Base-by-base conservation (phyloP, 1,140 invertebrate genomes). In the Pseudoatta argentina region DNA sequence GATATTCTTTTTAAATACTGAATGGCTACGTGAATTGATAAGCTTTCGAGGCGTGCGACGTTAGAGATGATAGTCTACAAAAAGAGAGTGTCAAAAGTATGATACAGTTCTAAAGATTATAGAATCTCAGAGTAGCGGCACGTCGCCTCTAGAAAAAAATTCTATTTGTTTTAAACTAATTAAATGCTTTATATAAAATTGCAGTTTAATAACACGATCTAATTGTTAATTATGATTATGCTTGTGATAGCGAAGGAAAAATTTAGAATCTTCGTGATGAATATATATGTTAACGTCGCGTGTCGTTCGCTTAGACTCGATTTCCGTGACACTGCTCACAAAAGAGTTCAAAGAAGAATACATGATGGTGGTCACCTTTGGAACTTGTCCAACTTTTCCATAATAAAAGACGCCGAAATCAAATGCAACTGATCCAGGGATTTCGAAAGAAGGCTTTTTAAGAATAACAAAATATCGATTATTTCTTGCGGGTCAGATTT, bases 391-490 rank as follows among this genome's bases (percentile, higher is more conserved):
- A 95, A 94, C 88, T 92, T 94, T 92, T 95, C 94, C 94, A 95
- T 95, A 95, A 95, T 93, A 95, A 94, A 95, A 95, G 94, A 94
- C 91, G 94, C 92, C 94, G 94, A 95, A 94, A 95, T 95, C 94
- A 95, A 95, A 95, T 95, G 94, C 93, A 95, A 94, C 91, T 95
- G 94, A 95, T 95, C 94, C 94, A 95, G 94, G 88, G 94, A 95
- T 94, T 95, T 95, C 90, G 94, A 95, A 93, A 95, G 94, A 94
- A 95, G 94, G 93, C 94, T 95, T 94, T 94, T 91, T 85, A 91
- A 92, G 90, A 91, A 93, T 89, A 93, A 89, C 21, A 93, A 93
- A 82, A 86, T 57, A 90, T 88, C 66, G 81, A 91, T 92, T 92
- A 90, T 86, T 92, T 92, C 48, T 75, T 91, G 77, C 79, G 85